A percentile compares a stretch with the other conserved stretches of the same genome.
Conservation (phyloP, 2,797 vertebrate genomes). For the Sebastes steindachneri region DNA sequence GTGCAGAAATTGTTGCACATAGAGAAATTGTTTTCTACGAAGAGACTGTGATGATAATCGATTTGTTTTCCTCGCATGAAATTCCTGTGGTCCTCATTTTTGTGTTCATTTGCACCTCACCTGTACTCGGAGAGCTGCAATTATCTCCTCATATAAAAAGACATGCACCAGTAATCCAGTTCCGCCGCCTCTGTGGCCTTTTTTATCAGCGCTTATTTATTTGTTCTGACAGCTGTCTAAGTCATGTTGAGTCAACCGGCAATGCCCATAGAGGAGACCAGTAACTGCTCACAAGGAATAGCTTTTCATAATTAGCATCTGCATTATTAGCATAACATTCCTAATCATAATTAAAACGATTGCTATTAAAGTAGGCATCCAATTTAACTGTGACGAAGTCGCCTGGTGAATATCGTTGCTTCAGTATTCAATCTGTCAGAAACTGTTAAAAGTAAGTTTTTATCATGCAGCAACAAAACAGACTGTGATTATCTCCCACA, state of each 20-base stretch:
- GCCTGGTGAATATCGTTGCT: conserved; percentile 62
- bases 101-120: conserved; percentile 64
- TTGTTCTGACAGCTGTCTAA: conserved; percentile 83
- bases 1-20: not conserved
- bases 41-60: conserved; percentile 46
- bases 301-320: conserved; percentile 82
- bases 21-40: conserved; percentile 1
- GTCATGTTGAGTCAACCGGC: conserved; percentile 81
- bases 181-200: conserved; percentile 74
- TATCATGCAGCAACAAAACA: conserved; percentile 56
- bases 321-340: conserved; percentile 82
- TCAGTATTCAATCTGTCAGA: conserved; percentile 61
- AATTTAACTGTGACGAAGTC: conserved; percentile 67
- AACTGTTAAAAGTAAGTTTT: conserved; percentile 60
- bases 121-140: conserved; percentile 73
- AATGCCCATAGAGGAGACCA: conserved; percentile 81
- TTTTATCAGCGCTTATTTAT: conserved; percentile 85
- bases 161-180: conserved; percentile 78
- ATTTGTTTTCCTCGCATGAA: conserved; percentile 53
- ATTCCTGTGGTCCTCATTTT: conserved; percentile 58
- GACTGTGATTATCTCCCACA: conserved; percentile 24
- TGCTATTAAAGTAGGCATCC: conserved; percentile 79
- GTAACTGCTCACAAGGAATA: conserved; percentile 77
- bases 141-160: conserved; percentile 76
- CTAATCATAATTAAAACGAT: conserved; percentile 83